Evolutionary conservation across 2,113 vertebrate genomes (phyloP).

Genomic region (Penelope pileata): DNA sequence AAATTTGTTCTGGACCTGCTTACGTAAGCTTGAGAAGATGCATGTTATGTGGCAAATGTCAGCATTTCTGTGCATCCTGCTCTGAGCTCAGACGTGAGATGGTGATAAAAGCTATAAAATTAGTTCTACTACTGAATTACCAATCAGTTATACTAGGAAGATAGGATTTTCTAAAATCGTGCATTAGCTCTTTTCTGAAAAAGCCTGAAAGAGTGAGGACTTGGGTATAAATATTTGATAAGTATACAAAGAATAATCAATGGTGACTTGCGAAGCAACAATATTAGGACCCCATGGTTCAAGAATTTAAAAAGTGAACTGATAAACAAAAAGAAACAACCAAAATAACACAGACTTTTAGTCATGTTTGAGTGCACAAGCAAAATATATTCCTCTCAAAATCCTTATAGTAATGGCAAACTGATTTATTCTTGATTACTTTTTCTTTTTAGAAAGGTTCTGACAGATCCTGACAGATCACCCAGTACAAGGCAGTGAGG

Average conservation of each 20-base stretch:
- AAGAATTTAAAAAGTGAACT: not conserved
- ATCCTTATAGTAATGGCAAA: not conserved
- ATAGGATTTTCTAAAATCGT: not conserved
- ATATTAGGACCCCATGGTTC: not conserved
- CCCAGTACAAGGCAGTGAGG: fast-evolving
- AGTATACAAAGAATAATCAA: not conserved
- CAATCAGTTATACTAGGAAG: not conserved
- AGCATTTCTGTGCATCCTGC: not conserved
- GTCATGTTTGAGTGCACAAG: not conserved
- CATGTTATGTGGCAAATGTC: not conserved
- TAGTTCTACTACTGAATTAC: not conserved
- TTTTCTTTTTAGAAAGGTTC: not conserved
- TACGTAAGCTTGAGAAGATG: not conserved
- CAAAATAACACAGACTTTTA: not conserved
- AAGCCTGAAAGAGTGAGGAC: not conserved
- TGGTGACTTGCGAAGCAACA: not conserved
- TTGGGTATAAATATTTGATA: not conserved
- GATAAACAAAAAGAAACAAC: not conserved
- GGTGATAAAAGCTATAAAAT: not conserved
- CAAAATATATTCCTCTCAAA: not conserved
- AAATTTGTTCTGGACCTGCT: not conserved
- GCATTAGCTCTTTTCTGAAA: not conserved
- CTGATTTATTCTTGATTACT: not conserved
- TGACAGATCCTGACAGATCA: not conserved
- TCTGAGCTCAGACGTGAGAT: not conserved